Conservation (phyloP, 1,140 invertebrate genomes). For the Microplitis demolitor region DNA sequence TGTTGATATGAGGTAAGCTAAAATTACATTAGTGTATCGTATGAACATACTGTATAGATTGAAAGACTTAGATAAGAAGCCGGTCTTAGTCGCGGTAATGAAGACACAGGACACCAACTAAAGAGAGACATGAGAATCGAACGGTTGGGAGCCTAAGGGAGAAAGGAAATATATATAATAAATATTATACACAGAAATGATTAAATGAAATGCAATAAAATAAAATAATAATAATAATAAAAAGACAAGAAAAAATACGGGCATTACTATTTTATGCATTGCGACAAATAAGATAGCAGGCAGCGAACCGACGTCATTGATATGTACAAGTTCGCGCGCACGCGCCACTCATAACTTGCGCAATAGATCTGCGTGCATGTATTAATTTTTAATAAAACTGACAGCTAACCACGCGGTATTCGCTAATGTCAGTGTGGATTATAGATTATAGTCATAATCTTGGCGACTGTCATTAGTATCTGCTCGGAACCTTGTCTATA, state of each 20-base stretch:
- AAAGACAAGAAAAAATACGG: not conserved
- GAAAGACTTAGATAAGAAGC: conserved; percentile 21
- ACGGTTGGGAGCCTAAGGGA: not conserved
- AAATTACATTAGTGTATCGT: conserved; percentile 27
- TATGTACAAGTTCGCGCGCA: conserved; percentile 12
- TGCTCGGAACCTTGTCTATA: not conserved
- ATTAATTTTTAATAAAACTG: too few relatives aligned
- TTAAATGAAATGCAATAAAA: not conserved
- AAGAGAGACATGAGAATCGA: not conserved
- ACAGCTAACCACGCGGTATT: conserved; percentile 27
- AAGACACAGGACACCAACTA: conserved; percentile 6
- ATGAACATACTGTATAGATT: conserved; percentile 19
- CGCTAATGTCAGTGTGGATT: conserved; percentile 9
- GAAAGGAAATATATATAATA: conserved; percentile 1
- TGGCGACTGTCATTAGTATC: not conserved
- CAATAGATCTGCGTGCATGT: not conserved
- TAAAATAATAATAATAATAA: not conserved
- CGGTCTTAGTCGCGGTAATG: conserved; percentile 22
- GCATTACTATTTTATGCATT: not conserved
- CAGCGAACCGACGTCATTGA: conserved; percentile 11
- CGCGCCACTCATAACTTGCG: not conserved
- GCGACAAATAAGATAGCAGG: not conserved
- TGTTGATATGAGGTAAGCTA: not conserved
- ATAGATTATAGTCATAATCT: too few relatives aligned
- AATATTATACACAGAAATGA: not conserved